phyloP scores from a whole-genome alignment of 2,888 invertebrate species.

The Lottia scabra region DNA sequence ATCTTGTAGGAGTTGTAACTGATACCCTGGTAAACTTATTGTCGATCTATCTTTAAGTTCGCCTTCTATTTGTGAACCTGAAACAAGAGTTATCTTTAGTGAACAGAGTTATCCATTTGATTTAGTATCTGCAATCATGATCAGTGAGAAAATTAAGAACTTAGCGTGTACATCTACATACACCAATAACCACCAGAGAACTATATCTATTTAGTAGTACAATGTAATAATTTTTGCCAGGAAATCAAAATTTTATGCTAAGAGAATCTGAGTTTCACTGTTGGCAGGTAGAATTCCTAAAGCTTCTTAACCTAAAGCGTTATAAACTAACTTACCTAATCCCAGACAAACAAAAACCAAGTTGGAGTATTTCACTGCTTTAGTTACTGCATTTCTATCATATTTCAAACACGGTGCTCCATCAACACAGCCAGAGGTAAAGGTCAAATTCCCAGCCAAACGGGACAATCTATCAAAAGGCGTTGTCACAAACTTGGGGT shows the following conservation, averaged over 20 bases:
- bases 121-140: too few relatives aligned
- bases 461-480: constrained; percentile 45
- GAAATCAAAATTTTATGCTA: too few relatives aligned
- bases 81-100: not conserved
- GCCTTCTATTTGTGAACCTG: constrained; percentile 49
- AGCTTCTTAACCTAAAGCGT: too few relatives aligned
- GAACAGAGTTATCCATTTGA: too few relatives aligned
- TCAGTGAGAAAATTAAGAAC: too few relatives aligned
- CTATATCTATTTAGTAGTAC: too few relatives aligned
- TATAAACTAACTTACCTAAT: constrained; percentile 39
- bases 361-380: constrained; percentile 43
- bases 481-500: constrained; percentile 42
- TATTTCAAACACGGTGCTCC: constrained; percentile 45
- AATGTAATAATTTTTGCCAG: too few relatives aligned
- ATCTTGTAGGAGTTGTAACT: constrained; percentile 50
- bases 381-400: constrained; percentile 31
- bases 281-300: too few relatives aligned
- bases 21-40: constrained; percentile 55
- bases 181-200: too few relatives aligned
- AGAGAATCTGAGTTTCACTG: too few relatives aligned
- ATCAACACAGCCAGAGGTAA: constrained; percentile 51
- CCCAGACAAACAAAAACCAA: constrained; percentile 61
- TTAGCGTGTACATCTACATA: too few relatives aligned
- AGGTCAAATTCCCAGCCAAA: constrained; percentile 36
- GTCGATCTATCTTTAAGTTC: constrained; percentile 51